phyloP scores from a whole-genome alignment of 2,113 vertebrate genomes.

The Elachura formosa region DNA sequence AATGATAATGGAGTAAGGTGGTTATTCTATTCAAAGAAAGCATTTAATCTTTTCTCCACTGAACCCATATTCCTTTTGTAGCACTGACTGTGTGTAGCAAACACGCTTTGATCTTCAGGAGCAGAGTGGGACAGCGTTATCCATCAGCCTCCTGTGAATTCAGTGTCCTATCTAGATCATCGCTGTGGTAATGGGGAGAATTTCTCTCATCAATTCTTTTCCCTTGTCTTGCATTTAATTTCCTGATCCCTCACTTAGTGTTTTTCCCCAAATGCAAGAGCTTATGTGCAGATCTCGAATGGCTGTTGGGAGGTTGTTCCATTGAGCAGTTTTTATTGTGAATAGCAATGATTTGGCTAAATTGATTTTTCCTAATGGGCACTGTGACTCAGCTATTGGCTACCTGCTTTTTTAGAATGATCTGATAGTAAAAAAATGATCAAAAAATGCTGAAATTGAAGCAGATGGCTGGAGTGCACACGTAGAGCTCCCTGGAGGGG shows the following conservation, averaged over 20 bases:
- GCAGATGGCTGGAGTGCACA: neutral
- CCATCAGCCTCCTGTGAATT: conserved; percentile 35
- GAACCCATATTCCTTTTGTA: conserved; percentile 56
- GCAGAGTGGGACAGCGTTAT: conserved; percentile 33
- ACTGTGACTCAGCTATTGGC: neutral
- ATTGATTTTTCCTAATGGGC: neutral
- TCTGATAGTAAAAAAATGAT: neutral
- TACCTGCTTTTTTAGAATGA: neutral
- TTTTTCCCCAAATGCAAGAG: neutral
- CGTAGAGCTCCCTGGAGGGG: neutral
- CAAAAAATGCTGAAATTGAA: neutral
- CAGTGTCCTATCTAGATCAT: conserved; percentile 35
- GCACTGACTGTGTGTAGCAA: conserved; percentile 33
- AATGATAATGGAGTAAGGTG: neutral
- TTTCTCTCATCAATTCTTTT: conserved; percentile 5
- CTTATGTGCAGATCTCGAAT: neutral
- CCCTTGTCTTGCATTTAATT: conserved; percentile 31
- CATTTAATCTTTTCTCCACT: conserved; percentile 37
- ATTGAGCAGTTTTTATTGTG: neutral
- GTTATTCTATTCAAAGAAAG: conserved; percentile 19
- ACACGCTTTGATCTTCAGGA: conserved; percentile 46
- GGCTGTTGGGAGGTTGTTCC: conserved; percentile 1
- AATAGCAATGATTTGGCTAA: neutral
- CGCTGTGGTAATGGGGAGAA: conserved; percentile 41
- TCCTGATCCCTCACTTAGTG: neutral